Conservation (phyloP, 2,113 vertebrate species). For the Osmerus mordax region DNA sequence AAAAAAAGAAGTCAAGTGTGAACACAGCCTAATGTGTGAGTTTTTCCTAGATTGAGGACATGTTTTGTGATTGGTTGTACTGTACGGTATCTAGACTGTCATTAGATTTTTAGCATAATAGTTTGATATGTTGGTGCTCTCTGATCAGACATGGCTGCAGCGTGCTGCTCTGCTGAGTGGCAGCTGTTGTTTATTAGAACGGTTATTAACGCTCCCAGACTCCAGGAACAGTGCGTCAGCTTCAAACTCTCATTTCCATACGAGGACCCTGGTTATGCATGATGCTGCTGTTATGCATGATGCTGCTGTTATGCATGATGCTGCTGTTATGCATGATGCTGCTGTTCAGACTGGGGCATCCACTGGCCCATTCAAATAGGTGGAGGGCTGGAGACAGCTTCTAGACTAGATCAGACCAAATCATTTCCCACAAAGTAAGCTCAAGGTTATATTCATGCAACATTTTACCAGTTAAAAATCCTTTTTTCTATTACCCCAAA, state of each 20-base stretch:
- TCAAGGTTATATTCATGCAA: neutral
- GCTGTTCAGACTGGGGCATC: too few species aligned
- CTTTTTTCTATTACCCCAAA: neutral
- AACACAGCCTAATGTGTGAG: neutral
- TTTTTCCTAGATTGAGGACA: neutral
- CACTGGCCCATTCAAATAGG: too few species aligned
- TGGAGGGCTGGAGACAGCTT: too few species aligned
- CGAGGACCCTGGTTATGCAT: conserved; percentile 29
- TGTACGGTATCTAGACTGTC: neutral
- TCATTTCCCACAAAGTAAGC: neutral
- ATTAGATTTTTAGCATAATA: neutral
- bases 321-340: too few species aligned
- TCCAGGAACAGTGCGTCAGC: conserved; percentile 7
- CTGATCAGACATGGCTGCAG: neutral
- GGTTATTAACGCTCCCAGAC: conserved; percentile 47
- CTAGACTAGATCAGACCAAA: too few species aligned
- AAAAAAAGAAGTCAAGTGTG: too few species aligned
- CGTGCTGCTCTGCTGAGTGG: conserved; percentile 25
- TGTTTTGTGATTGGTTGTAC: neutral
- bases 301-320: too few species aligned
- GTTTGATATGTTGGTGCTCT: neutral
- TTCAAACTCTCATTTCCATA: conserved; percentile 55
- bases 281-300: too few species aligned
- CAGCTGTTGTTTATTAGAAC: conserved; percentile 53
- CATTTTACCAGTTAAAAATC: conserved; percentile 33